A percentile compares a stretch with the other conserved stretches of the same genome.
These are phyloP conservation scores for Andrena praecox DNA, from an alignment of 2,888 invertebrate species.

Conservation along the genomic window DNA sequence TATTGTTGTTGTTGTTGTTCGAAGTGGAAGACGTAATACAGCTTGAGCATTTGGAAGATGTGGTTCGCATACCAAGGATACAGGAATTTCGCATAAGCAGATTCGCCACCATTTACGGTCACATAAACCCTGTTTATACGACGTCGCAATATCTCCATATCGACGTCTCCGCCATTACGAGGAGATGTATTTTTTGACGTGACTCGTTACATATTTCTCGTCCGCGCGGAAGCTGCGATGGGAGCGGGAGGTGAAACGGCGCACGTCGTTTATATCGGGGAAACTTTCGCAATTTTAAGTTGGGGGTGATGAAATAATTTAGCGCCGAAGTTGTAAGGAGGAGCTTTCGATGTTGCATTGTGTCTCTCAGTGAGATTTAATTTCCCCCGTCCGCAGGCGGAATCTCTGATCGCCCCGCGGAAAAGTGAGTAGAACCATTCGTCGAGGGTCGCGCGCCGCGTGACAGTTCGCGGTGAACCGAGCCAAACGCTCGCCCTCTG, in stretches of 20 bases:
- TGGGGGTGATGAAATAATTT: constrained; percentile 21
- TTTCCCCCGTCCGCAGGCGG: neutral
- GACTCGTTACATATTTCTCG: neutral
- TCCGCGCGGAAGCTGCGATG: neutral
- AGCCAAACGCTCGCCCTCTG: constrained; percentile 5
- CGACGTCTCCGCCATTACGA: constrained; percentile 7
- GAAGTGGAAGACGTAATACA: neutral
- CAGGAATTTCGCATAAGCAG: neutral
- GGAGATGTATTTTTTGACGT: neutral
- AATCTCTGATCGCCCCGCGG: neutral
- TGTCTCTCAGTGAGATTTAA: constrained; percentile 23
- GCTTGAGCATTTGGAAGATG: neutral
- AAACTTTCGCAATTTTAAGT: constrained; percentile 33
- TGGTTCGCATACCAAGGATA: neutral
- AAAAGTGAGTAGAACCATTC: neutral
- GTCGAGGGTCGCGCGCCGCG: neutral
- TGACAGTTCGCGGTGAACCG: neutral
- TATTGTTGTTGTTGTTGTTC: neutral
- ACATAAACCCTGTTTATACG: constrained; percentile 13
- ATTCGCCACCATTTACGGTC: neutral
- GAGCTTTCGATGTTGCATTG: neutral
- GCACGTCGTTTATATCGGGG: neutral
- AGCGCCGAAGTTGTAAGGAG: constrained; percentile 6
- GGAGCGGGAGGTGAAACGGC: neutral
- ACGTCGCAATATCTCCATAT: neutral